Evolutionary conservation across 2,888 invertebrate species (phyloP).

Genomic region (Euzetes globulus): DNA sequence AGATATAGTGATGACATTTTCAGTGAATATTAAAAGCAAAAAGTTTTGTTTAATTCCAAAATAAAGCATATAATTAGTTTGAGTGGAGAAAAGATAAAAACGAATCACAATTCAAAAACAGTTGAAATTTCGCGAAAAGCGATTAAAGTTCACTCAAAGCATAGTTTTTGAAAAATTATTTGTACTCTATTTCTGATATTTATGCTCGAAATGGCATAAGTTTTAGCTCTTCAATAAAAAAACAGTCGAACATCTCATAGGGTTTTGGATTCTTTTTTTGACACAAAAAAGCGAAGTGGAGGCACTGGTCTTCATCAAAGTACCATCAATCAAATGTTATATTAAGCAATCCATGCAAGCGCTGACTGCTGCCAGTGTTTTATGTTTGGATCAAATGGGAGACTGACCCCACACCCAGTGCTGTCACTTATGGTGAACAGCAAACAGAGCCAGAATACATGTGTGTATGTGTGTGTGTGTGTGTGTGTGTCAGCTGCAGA

Average conservation of each 20-base stretch:
- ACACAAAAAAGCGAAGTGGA: not conserved
- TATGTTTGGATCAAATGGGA: slow-evolving; percentile 12
- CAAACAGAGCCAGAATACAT: not conserved
- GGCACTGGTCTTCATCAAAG: slow-evolving; percentile 26
- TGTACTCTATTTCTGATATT: not conserved
- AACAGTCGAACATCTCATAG: slow-evolving; percentile 2
- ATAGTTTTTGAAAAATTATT: not conserved
- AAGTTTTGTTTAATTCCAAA: slow-evolving; percentile 2
- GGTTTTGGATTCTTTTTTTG: not conserved
- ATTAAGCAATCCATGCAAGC: slow-evolving; percentile 25
- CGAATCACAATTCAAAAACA: not conserved
- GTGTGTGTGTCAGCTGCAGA: slow-evolving; percentile 4
- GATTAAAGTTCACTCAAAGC: slow-evolving; percentile 2
- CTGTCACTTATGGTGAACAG: not conserved
- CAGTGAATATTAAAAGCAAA: not conserved
- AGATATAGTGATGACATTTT: not conserved
- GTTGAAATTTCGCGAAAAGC: not conserved
- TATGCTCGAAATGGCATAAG: slow-evolving; percentile 10
- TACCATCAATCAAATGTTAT: slow-evolving; percentile 27
- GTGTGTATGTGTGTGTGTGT: not conserved
- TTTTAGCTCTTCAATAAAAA: not conserved
- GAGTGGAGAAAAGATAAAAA: not conserved
- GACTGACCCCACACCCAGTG: slow-evolving; percentile 20
- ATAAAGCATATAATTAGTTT: slow-evolving; percentile 25
- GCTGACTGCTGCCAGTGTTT: not conserved